Evolutionary conservation across 2,113 vertebrate genomes (phyloP).

Genomic region (Cottus gobio): DNA sequence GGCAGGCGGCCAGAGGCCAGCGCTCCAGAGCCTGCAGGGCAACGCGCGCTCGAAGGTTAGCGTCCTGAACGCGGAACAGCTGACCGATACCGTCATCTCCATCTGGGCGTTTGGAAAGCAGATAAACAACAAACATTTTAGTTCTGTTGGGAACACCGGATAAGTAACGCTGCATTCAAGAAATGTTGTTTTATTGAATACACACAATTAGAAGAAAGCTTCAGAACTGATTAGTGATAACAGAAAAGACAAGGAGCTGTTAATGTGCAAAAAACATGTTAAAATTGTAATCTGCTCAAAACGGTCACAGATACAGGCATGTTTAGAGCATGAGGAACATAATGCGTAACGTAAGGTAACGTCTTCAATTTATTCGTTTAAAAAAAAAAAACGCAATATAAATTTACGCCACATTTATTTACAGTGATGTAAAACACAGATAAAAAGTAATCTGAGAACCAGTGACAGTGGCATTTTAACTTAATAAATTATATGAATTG

Average conservation of each 20-base stretch:
- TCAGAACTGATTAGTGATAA: too few relatives aligned
- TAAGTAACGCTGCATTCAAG: not conserved
- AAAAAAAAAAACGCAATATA: not conserved
- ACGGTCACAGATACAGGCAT: too few relatives aligned
- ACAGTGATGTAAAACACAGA: not conserved
- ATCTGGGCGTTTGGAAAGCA: conserved; percentile 65
- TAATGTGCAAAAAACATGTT: too few relatives aligned
- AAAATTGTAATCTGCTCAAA: too few relatives aligned
- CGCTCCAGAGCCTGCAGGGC: conserved; percentile 86
- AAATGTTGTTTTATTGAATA: not conserved
- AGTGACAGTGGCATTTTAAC: not conserved
- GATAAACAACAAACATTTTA: conserved; percentile 3
- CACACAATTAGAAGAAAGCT: not conserved
- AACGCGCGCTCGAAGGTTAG: conserved; percentile 86
- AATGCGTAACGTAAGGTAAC: too few relatives aligned
- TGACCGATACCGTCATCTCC: conserved; percentile 83
- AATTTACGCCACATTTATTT: not conserved
- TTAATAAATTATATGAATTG: not conserved
- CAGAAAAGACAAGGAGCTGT: too few relatives aligned
- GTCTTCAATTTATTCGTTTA: not conserved
- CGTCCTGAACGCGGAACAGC: conserved; percentile 88
- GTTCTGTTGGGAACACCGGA: not conserved
- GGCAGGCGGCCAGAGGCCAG: conserved; percentile 89
- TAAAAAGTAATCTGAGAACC: not conserved
- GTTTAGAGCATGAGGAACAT: too few relatives aligned